These are phyloP conservation scores for Microcebus griseorufus DNA, from an alignment of 2,113 vertebrate species.

Conservation along the genomic window DNA sequence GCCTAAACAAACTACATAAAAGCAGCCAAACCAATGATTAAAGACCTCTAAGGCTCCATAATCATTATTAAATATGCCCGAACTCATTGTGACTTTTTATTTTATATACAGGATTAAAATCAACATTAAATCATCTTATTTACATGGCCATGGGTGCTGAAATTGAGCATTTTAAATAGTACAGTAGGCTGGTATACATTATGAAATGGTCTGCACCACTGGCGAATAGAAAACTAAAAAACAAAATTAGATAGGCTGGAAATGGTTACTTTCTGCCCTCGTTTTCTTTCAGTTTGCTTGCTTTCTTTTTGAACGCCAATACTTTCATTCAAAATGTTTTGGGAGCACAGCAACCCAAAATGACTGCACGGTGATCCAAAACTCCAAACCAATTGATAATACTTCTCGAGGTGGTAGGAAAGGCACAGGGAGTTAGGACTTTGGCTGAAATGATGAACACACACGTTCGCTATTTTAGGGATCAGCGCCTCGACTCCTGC, in stretches of 20 bases:
- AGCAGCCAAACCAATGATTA: constrained; percentile 84
- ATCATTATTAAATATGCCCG: constrained; percentile 88
- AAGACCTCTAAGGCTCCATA: constrained; percentile 83
- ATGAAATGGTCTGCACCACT: constrained; percentile 82
- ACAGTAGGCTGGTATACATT: constrained; percentile 85
- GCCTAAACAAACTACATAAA: constrained; percentile 84
- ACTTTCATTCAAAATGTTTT: constrained; percentile 80
- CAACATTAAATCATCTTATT: constrained; percentile 92
- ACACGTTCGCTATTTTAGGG: constrained; percentile 80
- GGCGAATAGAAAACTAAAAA: constrained; percentile 82
- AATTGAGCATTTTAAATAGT: constrained; percentile 88
- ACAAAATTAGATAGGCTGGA: constrained; percentile 82
- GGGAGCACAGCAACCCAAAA: constrained; percentile 81
- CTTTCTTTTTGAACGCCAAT: constrained; percentile 81
- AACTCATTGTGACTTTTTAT: constrained; percentile 87
- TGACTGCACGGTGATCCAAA: constrained; percentile 74
- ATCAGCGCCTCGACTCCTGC: constrained; percentile 90
- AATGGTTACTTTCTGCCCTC: constrained; percentile 75
- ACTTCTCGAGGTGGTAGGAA: constrained; percentile 85
- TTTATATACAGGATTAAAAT: constrained; percentile 91
- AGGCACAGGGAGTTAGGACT: constrained; percentile 90
- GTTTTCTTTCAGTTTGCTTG: constrained; percentile 60
- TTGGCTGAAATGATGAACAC: constrained; percentile 88
- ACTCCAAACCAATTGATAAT: constrained; percentile 83
- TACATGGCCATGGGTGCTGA: constrained; percentile 89